phyloP scores from a whole-genome alignment of 37 sponge, comb jelly and placozoan species.

The Chondrilla cf. caribensis region DNA sequence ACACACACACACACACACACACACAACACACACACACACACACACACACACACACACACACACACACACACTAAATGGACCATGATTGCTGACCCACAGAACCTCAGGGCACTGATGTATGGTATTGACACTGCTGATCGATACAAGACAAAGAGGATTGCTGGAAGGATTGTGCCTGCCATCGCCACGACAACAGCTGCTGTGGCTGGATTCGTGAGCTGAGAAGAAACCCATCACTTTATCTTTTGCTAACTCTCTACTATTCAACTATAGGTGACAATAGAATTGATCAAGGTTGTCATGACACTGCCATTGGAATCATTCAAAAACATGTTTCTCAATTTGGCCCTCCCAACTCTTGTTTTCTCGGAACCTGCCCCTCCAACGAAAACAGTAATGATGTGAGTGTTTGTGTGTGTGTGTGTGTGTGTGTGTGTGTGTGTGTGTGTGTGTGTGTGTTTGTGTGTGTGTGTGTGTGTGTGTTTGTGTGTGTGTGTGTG shows the following conservation, averaged over 20 bases:
- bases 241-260: too few relatives aligned
- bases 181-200: slow-evolving; percentile 99
- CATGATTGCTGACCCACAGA: slow-evolving; percentile 36
- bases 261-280: slow-evolving; percentile 47
- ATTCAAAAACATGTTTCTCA: slow-evolving; percentile 85
- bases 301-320: slow-evolving; percentile 56
- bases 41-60: too few relatives aligned
- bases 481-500: slow-evolving; percentile 23
- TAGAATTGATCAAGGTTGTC: slow-evolving; percentile 93
- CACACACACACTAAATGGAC: too few relatives aligned
- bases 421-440: neutral
- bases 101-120: slow-evolving; percentile 86
- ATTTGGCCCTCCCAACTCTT: slow-evolving; percentile 83
- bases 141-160: slow-evolving; percentile 90
- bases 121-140: slow-evolving; percentile 85
- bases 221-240: neutral
- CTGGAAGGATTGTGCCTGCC: slow-evolving; percentile 98
- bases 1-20: too few relatives aligned
- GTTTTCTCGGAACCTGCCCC: slow-evolving; percentile 91
- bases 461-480: too few relatives aligned
- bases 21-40: too few relatives aligned
- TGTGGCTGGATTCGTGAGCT: slow-evolving; percentile 90
- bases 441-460: neutral
- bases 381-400: slow-evolving; percentile 58
- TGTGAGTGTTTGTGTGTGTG: slow-evolving; percentile 29